Conservation (phyloP, 2,888 invertebrate genomes). For the Sinotaia quadrata region DNA sequence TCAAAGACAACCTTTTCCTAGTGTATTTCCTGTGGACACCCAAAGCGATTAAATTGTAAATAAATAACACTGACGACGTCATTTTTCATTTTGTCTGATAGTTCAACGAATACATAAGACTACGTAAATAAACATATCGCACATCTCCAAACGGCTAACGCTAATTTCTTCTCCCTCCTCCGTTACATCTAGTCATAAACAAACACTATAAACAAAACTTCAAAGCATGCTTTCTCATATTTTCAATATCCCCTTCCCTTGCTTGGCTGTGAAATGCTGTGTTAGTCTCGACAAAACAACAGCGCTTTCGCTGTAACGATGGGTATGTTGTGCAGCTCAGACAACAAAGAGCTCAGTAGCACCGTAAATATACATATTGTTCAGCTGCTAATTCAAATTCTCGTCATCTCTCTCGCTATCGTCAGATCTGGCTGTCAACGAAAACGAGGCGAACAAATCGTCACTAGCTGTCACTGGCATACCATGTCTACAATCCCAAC, state of each 20-base stretch:
- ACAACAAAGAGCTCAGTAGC: not conserved
- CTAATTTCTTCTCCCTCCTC: slow-evolving; percentile 22
- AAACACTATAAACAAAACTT: slow-evolving; percentile 27
- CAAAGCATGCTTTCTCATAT: not conserved
- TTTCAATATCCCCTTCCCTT: not conserved
- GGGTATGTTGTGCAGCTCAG: not conserved
- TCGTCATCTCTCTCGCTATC: slow-evolving; percentile 26
- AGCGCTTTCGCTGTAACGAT: not conserved
- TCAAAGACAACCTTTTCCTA: too few relatives aligned
- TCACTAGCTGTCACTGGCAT: slow-evolving; percentile 24
- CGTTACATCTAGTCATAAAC: slow-evolving; percentile 14
- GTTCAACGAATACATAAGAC: not conserved
- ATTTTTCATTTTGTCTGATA: slow-evolving; percentile 13
- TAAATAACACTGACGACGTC: slow-evolving; percentile 9
- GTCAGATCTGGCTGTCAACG: slow-evolving; percentile 27
- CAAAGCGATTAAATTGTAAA: not conserved
- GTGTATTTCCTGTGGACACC: not conserved
- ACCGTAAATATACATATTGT: slow-evolving; percentile 30
- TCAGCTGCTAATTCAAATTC: slow-evolving; percentile 31
- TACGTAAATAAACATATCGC: slow-evolving; percentile 29
- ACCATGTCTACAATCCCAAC: slow-evolving; percentile 18
- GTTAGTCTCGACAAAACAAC: not conserved
- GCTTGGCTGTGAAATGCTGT: not conserved
- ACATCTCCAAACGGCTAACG: slow-evolving; percentile 11
- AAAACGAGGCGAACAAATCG: slow-evolving; percentile 31